Evolutionary conservation across 1,140 invertebrate genomes (phyloP).

Genomic region (Drosophila willistoni): DNA sequence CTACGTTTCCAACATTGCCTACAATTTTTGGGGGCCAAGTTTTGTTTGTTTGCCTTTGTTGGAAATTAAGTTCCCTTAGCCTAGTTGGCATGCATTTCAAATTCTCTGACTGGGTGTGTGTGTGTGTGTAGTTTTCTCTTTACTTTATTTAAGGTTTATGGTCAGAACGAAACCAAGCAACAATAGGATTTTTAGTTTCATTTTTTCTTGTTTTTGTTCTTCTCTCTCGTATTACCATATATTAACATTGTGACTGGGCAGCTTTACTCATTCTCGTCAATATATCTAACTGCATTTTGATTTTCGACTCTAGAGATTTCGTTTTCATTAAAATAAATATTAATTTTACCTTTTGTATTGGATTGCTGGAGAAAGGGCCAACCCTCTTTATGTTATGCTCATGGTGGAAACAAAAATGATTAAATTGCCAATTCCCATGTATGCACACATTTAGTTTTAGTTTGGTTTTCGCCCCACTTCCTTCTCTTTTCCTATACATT

Average conservation of each 20-base stretch:
- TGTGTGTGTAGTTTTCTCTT: no score
- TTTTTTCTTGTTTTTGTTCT: background rate
- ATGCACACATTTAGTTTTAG: conserved; percentile 18
- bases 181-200: background rate
- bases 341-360: conserved; percentile 53
- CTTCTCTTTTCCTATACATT: background rate
- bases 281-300: background rate
- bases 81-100: conserved; percentile 17
- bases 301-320: conserved; percentile 44
- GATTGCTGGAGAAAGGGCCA: background rate
- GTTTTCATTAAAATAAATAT: conserved; percentile 68
- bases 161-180: background rate
- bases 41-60: background rate
- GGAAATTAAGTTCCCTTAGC: conserved; percentile 36
- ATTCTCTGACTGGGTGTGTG: conserved; percentile 1
- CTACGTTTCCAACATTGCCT: background rate
- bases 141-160: conserved; percentile 3
- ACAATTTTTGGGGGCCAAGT: conserved; percentile 15
- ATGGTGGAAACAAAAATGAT: conserved; percentile 13
- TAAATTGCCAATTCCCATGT: conserved; percentile 44
- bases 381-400: no score
- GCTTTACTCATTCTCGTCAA: background rate
- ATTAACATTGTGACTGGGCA: conserved; percentile 30
- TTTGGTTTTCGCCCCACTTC: background rate
- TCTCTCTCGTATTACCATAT: conserved; percentile 26